Evolutionary conservation across 2,888 invertebrate genomes (phyloP).

Genomic region (Euplexia lucipara): DNA sequence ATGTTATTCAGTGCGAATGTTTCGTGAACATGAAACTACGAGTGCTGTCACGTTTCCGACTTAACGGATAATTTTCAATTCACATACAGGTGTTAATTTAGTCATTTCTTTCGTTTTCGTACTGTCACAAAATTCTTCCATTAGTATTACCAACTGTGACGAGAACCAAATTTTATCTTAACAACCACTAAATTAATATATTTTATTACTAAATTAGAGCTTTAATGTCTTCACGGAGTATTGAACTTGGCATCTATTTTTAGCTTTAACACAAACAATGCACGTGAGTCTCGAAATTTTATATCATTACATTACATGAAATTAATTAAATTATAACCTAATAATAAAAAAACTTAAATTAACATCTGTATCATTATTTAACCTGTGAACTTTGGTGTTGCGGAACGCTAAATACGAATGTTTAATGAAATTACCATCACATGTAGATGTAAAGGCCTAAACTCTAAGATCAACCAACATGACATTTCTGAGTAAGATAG

Average conservation of each 20-base stretch:
- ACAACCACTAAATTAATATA: conserved; percentile 39
- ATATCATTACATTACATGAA: conserved; percentile 31
- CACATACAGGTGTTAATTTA: conserved; percentile 67
- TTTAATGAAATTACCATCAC: conserved; percentile 50
- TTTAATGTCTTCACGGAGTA: conserved; percentile 45
- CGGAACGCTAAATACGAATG: conserved; percentile 49
- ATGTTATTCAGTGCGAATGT: conserved; percentile 76
- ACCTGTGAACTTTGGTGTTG: conserved; percentile 45
- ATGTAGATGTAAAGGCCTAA: conserved; percentile 68
- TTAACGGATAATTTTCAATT: conserved; percentile 50
- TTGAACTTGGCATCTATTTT: conserved; percentile 56
- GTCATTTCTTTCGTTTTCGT: conserved; percentile 33
- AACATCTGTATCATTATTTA: conserved; percentile 62
- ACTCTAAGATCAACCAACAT: conserved; percentile 59
- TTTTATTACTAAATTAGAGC: conserved; percentile 41
- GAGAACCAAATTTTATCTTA: conserved; percentile 51
- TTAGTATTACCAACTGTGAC: conserved; percentile 53
- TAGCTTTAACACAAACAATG: conserved; percentile 57
- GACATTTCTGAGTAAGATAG: conserved; percentile 61
- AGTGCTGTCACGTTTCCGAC: conserved; percentile 46
- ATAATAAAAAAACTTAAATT: conserved; percentile 55
- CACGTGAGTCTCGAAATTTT: conserved; percentile 49
- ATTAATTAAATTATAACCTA: conserved; percentile 29
- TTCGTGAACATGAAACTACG: conserved; percentile 67
- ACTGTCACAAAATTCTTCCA: conserved; percentile 64